Base-by-base conservation (phyloP, 2,113 vertebrate genomes). In the Heloderma charlesbogerti region DNA sequence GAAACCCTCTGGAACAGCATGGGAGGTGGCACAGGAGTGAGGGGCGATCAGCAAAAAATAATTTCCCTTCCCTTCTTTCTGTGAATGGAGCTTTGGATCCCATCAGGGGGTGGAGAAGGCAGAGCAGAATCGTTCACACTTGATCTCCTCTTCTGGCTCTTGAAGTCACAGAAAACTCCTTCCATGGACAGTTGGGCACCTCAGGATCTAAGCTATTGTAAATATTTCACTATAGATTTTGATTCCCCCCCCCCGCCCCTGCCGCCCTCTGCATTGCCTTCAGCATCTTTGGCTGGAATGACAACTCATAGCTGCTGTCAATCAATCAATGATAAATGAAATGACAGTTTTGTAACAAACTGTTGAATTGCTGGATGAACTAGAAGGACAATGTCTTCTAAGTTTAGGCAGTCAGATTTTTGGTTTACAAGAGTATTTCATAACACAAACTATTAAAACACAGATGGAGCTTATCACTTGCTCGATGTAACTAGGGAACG, bases 341-440 rank as follows among this genome's bases (percentile, higher is more conserved):
- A 92, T 80, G 16, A 88, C 4, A 87, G 88, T 88, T 88, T 79
- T 92, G 20, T 81, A 63, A 2, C 80, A 94, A 88, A 89, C 43
- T 84, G 84, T 90, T n/a, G n/a, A n/a, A n/a, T 34, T 77, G 51
- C 0, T 81, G 66, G 75, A 37, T 78, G 84, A 92, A 93, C 91
- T 80, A 89, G 84, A 71, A 93, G 74, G 51, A 84, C 10, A 2
- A 91, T 13, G 37, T 77, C 85, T 29, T 63, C 8, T 72, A 85
- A 48, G 13, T 51, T 25, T 22, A 67, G 31, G 40, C 40, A 77
- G 31, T 34, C 88, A 81, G 86, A 45, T 78, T 51, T 0, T 0
- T 77, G 37, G 57, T 45, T 43, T 87, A 15, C 63, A 84, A 13
- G 74, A 91, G 34, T 83, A 40, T 63, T 12, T 82, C 78, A 92